Evolutionary conservation across 2,888 invertebrate genomes (phyloP).

Genomic region (Chorisops tibialis): DNA sequence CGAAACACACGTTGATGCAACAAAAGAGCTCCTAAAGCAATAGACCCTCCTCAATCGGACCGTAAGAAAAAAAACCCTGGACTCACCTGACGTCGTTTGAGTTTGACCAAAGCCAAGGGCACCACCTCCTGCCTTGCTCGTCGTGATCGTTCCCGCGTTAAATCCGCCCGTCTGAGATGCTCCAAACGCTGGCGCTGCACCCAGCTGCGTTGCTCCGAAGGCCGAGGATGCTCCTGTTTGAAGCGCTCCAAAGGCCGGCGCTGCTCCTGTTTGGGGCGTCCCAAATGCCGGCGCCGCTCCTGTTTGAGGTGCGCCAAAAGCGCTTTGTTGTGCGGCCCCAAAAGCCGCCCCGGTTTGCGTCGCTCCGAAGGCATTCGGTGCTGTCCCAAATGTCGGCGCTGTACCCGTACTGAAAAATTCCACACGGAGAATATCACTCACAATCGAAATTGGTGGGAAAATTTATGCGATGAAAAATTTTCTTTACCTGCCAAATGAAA

Average conservation of each 20-base stretch:
- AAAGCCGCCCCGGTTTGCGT: background rate
- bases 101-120: background rate
- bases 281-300: background rate
- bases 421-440: background rate
- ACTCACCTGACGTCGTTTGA: slow-evolving; percentile 22
- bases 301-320: background rate
- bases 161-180: background rate
- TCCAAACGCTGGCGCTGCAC: slow-evolving; percentile 31
- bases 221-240: background rate
- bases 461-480: background rate
- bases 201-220: slow-evolving; percentile 26
- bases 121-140: background rate
- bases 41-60: too few relatives aligned
- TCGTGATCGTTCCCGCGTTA: background rate
- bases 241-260: background rate
- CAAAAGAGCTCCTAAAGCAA: too few relatives aligned
- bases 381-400: slow-evolving; percentile 32
- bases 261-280: background rate
- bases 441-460: background rate
- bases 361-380: slow-evolving; percentile 10
- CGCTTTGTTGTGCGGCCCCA: background rate
- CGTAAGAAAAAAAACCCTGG: background rate
- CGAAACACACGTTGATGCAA: too few relatives aligned
- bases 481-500: slow-evolving; percentile 37
- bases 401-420: slow-evolving; percentile 18